Evolutionary conservation across 2,797 vertebrate species (phyloP).

Genomic region (Hipposideros larvatus): DNA sequence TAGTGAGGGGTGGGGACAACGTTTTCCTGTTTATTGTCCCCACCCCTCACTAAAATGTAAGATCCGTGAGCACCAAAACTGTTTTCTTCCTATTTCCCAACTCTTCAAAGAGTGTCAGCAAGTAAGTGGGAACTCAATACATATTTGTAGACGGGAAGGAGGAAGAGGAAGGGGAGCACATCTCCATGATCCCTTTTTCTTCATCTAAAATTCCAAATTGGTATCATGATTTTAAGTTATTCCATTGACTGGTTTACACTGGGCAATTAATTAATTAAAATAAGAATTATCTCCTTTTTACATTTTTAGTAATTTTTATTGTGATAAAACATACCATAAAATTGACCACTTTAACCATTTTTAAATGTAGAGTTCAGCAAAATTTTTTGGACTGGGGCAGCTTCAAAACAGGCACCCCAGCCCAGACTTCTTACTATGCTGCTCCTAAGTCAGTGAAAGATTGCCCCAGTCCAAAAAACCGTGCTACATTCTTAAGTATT

Average conservation of each 20-base stretch:
- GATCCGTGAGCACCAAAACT: neutral
- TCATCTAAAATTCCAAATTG: neutral
- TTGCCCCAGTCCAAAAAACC: neutral
- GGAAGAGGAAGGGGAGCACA: neutral
- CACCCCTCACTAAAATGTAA: neutral
- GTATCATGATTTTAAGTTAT: neutral
- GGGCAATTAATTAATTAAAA: neutral
- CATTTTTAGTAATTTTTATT: neutral
- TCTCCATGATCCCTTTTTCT: neutral
- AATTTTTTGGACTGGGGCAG: neutral
- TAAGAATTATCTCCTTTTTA: neutral
- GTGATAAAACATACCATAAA: neutral
- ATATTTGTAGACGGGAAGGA: neutral
- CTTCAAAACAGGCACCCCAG: neutral
- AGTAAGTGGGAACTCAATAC: neutral
- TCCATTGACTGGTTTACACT: neutral
- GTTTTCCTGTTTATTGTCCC: neutral
- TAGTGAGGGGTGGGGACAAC: too few species aligned
- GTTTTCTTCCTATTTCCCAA: neutral
- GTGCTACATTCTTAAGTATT: neutral
- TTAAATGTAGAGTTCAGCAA: neutral
- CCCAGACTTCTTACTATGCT: neutral
- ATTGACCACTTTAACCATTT: neutral
- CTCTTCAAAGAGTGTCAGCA: slow-evolving; percentile 27
- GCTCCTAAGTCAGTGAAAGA: neutral